Base-by-base conservation (phyloP, 2,797 vertebrate species). In the Pangasius larnaudii region DNA sequence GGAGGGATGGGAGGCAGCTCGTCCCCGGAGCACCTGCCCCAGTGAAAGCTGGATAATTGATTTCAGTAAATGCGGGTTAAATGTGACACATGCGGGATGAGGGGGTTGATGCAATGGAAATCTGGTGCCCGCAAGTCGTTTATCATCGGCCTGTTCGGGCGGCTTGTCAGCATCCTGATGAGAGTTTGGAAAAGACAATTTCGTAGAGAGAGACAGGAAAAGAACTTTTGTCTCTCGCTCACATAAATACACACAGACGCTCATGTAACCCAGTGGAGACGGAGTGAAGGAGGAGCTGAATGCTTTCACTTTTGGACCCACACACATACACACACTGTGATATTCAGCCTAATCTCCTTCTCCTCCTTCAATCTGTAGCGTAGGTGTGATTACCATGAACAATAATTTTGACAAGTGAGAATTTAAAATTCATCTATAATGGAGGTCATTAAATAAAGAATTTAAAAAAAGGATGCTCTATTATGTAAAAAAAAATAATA, bases 21-120 rank as follows among this genome's bases (percentile, higher is more conserved):
- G 88, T 89, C 87, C 89, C 87, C 63, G 27, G 82, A 90, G 89
- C 95, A 85, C 93, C 89, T 92, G 96, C 88, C 95, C 96, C 96
- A 96, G 95, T 96, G 96, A 96, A 97, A 97, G 95, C 95, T 90
- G 96, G 96, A 95, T 97, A 97, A 98, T 97, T 97, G 97, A 96
- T 97, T 97, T 96, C 96, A 89, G 95, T 96, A 96, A 97, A 90
- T 95, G 96, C 96, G 96, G 97, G 97, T 97, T 97, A 98, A 97
- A 97, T 97, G 97, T 97, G 97, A 97, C 97, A 97, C 96, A 96
- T 87, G 85, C 58, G 49, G 85, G 82, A 80, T 65, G 87, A 65
- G 77, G 84, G 77, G 97, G 96, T 96, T 96, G 95, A 95, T 96
- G 96, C 97, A 97, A 97, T 97, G 97, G 97, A 97, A 96, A 97